These are phyloP conservation scores for Parotocinclus haroldoi DNA, from an alignment of 2,797 vertebrate species.

Conservation along the genomic window DNA sequence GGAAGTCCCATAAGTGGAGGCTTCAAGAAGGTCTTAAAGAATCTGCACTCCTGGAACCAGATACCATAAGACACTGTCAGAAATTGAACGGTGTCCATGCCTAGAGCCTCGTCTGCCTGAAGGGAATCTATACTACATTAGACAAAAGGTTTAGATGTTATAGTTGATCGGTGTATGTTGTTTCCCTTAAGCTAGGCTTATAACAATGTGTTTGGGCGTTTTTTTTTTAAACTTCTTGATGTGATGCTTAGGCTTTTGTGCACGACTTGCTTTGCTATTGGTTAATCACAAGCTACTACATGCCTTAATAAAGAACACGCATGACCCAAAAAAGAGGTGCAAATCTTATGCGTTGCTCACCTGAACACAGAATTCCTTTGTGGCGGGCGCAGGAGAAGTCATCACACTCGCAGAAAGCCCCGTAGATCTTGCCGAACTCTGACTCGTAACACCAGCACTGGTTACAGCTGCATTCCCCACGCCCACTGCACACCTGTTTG, in stretches of 20 bases:
- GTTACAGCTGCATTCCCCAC: conserved; percentile 94
- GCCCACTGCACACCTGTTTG: conserved; percentile 89
- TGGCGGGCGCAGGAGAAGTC: conserved; percentile 97
- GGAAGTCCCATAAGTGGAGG: too few relatives aligned
- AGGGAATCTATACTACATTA: too few relatives aligned
- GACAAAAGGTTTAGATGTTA: too few relatives aligned
- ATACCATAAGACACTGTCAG: too few relatives aligned
- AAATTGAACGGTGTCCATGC: too few relatives aligned
- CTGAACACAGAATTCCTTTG: conserved; percentile 94
- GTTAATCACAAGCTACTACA: background rate
- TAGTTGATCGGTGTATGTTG: too few relatives aligned
- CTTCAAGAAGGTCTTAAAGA: too few relatives aligned
- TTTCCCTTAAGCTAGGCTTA: too few relatives aligned
- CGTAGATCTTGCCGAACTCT: conserved; percentile 96
- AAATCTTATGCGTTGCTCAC: conserved; percentile 61
- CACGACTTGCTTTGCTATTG: background rate
- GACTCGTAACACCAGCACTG: conserved; percentile 94
- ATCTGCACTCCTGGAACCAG: too few relatives aligned
- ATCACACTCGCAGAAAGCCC: conserved; percentile 94
- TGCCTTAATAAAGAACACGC: background rate
- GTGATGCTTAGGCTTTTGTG: background rate
- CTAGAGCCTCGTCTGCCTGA: too few relatives aligned
- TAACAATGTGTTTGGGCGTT: too few relatives aligned
- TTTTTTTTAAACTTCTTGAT: background rate
- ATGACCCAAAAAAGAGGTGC: too few relatives aligned